Conservation (phyloP, 2,888 invertebrate genomes). For the Hirudinaria manillensis region DNA sequence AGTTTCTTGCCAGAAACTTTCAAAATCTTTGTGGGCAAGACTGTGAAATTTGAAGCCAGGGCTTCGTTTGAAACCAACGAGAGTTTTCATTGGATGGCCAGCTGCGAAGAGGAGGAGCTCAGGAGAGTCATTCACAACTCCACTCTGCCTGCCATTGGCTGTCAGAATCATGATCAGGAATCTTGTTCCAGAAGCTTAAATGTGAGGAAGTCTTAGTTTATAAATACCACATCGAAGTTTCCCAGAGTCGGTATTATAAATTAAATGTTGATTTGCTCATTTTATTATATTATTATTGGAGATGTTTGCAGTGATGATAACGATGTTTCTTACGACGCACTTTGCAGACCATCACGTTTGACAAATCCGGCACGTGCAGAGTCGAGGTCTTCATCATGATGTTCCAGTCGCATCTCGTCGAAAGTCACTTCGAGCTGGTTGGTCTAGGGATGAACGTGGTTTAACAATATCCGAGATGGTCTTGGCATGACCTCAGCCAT, state of each 20-base stretch:
- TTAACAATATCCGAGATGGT: too few relatives aligned
- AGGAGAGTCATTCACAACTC: neutral
- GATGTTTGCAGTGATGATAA: too few relatives aligned
- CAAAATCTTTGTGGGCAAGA: neutral
- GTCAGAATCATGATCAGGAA: neutral
- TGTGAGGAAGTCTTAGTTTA: too few relatives aligned
- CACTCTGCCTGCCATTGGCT: neutral
- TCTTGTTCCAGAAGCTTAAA: too few relatives aligned
- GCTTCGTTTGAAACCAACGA: neutral
- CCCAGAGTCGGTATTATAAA: too few relatives aligned
- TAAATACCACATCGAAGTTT: too few relatives aligned
- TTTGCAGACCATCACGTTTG: neutral
- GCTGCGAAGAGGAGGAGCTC: neutral
- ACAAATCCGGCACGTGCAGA: neutral
- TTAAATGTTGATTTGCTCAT: too few relatives aligned
- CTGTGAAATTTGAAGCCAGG: neutral
- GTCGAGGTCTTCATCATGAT: neutral
- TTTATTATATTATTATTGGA: too few relatives aligned
- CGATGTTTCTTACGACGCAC: neutral
- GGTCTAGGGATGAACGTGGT: too few relatives aligned
- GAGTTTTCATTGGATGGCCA: neutral
- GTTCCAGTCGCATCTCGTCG: too few relatives aligned
- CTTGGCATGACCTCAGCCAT: too few relatives aligned
- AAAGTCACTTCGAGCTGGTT: too few relatives aligned
- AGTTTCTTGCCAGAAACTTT: neutral